phyloP scores from a whole-genome alignment of 2,888 invertebrate genomes.

The Pristionchus maxplancki region DNA sequence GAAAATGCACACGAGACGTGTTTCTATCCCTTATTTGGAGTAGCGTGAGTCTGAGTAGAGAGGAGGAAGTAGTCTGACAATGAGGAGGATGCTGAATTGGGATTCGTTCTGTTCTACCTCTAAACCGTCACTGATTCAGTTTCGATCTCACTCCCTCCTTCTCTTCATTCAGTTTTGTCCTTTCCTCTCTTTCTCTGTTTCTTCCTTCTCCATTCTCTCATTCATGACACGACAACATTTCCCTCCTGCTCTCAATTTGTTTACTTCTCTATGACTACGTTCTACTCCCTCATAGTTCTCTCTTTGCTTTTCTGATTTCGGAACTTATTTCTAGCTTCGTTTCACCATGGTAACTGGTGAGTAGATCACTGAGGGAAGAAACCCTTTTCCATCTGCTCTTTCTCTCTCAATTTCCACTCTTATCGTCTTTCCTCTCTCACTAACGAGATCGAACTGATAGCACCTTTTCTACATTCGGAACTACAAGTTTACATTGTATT shows the following conservation, averaged over 20 bases:
- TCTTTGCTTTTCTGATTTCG: neutral
- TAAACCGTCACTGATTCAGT: neutral
- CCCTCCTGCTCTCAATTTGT: neutral
- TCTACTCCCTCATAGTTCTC: neutral
- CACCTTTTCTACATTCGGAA: neutral
- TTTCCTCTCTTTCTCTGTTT: slow-evolving; percentile 5
- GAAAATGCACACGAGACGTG: slow-evolving; percentile 8
- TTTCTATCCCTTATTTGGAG: neutral
- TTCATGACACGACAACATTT: slow-evolving; percentile 42
- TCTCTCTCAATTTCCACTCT: neutral
- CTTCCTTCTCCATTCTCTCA: neutral
- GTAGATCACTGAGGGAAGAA: neutral
- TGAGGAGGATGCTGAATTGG: neutral
- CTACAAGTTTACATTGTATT: neutral
- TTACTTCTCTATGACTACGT: neutral
- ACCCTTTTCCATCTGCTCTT: neutral
- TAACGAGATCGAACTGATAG: slow-evolving; percentile 42
- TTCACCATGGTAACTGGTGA: slow-evolving; percentile 3
- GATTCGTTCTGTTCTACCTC: neutral
- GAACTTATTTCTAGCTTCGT: neutral
- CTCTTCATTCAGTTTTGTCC: slow-evolving; percentile 30
- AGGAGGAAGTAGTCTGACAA: neutral
- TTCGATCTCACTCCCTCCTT: neutral
- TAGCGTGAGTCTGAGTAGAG: neutral
- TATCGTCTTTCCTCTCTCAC: neutral